Conservation (phyloP, 2,888 invertebrate genomes). For the Argynnis bischoffii region DNA sequence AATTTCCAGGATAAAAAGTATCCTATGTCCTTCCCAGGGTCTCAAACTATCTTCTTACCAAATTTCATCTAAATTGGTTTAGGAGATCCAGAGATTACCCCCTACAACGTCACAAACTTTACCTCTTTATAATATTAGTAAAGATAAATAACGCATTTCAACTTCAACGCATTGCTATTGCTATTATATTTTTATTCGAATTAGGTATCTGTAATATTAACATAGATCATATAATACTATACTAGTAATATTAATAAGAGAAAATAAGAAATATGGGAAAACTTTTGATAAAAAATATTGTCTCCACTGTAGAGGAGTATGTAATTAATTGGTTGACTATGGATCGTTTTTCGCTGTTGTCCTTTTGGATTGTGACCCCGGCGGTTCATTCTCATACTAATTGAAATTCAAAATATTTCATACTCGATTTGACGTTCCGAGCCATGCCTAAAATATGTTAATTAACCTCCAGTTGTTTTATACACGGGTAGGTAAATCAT, state of each 20-base stretch:
- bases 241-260: background rate
- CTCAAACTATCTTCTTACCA: too few species aligned
- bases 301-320: conserved; percentile 52
- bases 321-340: conserved; percentile 61
- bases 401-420: conserved; percentile 73
- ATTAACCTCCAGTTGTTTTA: conserved; percentile 27
- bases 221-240: too few species aligned
- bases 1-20: too few species aligned
- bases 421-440: conserved; percentile 52
- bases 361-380: conserved; percentile 70
- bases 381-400: conserved; percentile 63
- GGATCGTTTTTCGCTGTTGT: conserved; percentile 48
- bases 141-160: too few species aligned
- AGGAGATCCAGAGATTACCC: too few species aligned
- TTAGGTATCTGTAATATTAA: background rate
- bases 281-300: conserved; percentile 22
- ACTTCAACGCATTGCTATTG: too few species aligned
- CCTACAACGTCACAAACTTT: too few species aligned
- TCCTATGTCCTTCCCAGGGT: too few species aligned
- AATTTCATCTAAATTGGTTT: too few species aligned
- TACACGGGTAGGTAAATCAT: conserved; percentile 4
- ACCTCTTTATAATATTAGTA: too few species aligned
- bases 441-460: conserved; percentile 40
- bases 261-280: background rate
- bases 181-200: background rate